Evolutionary conservation across 2,797 vertebrate species (phyloP), one percentile per base, ranked within the genome.

Genomic region (Sebastolobus alascanus): DNA sequence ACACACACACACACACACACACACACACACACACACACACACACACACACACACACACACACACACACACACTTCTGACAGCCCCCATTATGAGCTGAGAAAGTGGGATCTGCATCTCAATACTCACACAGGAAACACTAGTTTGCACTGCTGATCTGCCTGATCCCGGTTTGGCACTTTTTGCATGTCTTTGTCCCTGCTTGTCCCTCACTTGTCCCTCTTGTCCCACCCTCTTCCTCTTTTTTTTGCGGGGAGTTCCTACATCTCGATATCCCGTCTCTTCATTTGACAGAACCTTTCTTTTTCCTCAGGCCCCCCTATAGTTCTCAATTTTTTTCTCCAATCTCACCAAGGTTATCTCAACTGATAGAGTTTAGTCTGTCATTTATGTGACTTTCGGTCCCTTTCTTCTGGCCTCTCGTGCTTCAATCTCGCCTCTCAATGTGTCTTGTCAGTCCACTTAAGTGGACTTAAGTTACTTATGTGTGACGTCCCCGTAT

Each of bases 81-180:
- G 73, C 79, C 73, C 77, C 85, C 87, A 92, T 93, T 94, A 94
- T 92, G 79, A 88, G 85, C 81, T 78, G 77, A 43, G 72, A 87
- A 92, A 92, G 83, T 87, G 55, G 61, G 84, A 94, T 96, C 94
- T 95, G 92, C 95, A 95, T 95, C 85, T 95, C 89, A 95, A 95
- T 95, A 87, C 90, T 77, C 86, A 77, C 79, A 86, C 86, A 94
- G 90, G 94, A 94, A 94, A 90, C 84, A 85, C 80, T 70, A 84
- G 89, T 89, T 93, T 91, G 87, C 79, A 63, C 82, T 73, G 88
- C 84, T 85, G 89, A 94, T 92, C 87, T 79, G 40, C 76, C 85
- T 87, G 83, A 90, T 92, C 80, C 86, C 38, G 6, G 72, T 84
- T 75, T 88, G 88, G 90, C 89, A 86, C 73, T 79, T 83, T 66